Evolutionary conservation across 1,140 invertebrate genomes (phyloP), one percentile per base, ranked within the genome.

Genomic region (Vollenhovia emeryi): DNA sequence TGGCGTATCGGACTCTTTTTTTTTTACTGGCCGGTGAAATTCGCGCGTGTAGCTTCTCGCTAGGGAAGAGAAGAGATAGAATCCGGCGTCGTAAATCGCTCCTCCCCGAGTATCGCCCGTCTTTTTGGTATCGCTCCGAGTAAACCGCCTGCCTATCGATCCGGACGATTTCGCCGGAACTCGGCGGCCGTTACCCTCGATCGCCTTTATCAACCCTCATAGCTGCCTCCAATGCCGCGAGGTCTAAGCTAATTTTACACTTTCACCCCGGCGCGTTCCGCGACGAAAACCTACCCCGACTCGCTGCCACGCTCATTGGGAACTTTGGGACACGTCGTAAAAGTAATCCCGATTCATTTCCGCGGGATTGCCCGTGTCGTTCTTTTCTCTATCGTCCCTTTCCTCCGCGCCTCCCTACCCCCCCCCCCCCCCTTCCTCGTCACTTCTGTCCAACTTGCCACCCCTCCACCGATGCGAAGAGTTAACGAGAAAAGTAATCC

Each of bases 301-400:
- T 64, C n/a, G 36, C 40, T 40, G 33, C 43, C 43, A 52, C 48
- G 86, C 68, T 88, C 68, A 66, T 84, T 64, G 69, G 52, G 62
- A 90, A 91, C 76, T 90, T 91, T 86, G 69, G 85, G 90, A 91
- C 89, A 80, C 74, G 73, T 68, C 73, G 89, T 91, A 90, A 90
- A 89, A 90, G 87, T 90, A 90, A 90, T 91, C 89, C 79, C 48
- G 82, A 91, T 90, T 88, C 85, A 87, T 90, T 90, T 91, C 85
- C 74, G 73, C 78, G 71, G 89, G 79, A 88, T 89, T 86, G 88
- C 62, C n/a, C 60, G 74, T 62, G 64, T 84, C 40, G 71, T 57
- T 59, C 64, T 66, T 78, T 84, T 76, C 62, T 75, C 57, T 52
- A 30, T 74, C 83, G 1, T n/a, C 40, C 15, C 43, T 18, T 24